phyloP scores from a whole-genome alignment of 1,140 invertebrate genomes.

The Eueides isabella region DNA sequence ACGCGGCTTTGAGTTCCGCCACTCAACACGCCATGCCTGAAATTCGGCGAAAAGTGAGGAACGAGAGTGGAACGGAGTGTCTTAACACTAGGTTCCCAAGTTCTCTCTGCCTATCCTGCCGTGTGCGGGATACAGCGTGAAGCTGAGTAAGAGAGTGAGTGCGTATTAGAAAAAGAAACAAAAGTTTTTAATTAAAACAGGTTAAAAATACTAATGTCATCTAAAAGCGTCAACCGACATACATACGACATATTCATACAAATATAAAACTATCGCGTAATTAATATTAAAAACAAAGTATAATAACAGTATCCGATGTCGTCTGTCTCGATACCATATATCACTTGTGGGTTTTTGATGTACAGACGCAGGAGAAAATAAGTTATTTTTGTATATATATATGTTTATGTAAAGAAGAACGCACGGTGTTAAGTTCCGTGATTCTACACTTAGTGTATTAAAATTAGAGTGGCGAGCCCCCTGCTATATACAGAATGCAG shows the following conservation, averaged over 20 bases:
- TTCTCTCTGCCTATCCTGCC: no score
- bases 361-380: constrained; percentile 28
- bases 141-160: no score
- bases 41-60: no score
- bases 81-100: no score
- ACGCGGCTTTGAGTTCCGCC: no score
- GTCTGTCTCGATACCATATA: constrained; percentile 35
- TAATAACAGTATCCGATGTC: constrained; percentile 42
- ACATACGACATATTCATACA: neutral
- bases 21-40: no score
- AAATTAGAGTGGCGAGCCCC: no score
- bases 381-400: neutral
- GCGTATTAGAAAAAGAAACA: neutral
- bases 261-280: constrained; percentile 19
- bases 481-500: no score
- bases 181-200: constrained; percentile 7
- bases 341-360: constrained; percentile 23
- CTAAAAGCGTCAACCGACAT: constrained; percentile 17
- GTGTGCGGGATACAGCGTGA: no score
- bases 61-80: no score
- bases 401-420: neutral
- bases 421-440: no score
- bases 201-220: neutral
- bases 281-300: constrained; percentile 46
- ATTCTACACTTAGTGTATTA: no score